phyloP scores from a whole-genome alignment of 53 echinoderm and acorn worm species.

The Holothuria scabra region DNA sequence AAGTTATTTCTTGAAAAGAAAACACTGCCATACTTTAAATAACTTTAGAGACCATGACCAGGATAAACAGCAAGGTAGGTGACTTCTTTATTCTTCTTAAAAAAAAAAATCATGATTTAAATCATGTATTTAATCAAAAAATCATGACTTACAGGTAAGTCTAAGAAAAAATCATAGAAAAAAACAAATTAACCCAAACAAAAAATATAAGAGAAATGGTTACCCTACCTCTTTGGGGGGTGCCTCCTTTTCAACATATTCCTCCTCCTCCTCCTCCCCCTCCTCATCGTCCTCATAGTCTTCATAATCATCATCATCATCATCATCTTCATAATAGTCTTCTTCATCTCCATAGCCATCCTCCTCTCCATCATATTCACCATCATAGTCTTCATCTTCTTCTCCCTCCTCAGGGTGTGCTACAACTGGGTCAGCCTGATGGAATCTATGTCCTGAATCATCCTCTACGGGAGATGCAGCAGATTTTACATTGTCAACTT shows the following conservation, averaged over 20 bases:
- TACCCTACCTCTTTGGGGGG: neutral
- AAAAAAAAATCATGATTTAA: too few relatives aligned
- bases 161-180: too few relatives aligned
- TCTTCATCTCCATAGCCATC: conserved; percentile 23
- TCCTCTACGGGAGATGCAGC: neutral
- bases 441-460: neutral
- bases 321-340: conserved; percentile 47
- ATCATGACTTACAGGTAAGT: too few relatives aligned
- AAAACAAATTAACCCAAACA: too few relatives aligned
- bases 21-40: too few relatives aligned
- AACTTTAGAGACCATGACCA: too few relatives aligned
- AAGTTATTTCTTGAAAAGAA: too few relatives aligned
- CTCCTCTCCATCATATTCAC: conserved; percentile 14
- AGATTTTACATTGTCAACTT: neutral
- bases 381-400: conserved; percentile 8
- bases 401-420: neutral
- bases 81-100: too few relatives aligned
- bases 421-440: conserved; percentile 11
- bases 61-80: too few relatives aligned
- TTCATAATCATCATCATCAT: too few relatives aligned
- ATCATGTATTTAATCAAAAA: too few relatives aligned
- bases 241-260: conserved; percentile 32
- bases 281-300: conserved; percentile 54
- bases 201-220: too few relatives aligned
- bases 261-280: conserved; percentile 51